A percentile compares a stretch with the other conserved stretches of the same genome.
Conservation (phyloP, 2,888 invertebrate genomes). For the Andrena fulva region DNA sequence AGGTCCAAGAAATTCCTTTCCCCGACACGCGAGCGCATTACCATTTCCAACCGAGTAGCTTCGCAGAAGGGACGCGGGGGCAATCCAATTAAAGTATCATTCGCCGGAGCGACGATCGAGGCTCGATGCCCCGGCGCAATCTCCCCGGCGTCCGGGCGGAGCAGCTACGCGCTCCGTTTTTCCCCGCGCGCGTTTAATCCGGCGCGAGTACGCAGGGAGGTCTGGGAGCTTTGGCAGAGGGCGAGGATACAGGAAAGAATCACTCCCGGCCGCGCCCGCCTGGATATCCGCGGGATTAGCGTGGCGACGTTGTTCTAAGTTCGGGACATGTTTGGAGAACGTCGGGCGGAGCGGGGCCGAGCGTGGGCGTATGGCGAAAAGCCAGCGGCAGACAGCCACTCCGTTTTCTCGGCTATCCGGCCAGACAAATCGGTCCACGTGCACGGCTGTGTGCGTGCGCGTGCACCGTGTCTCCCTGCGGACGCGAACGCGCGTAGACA, state of each 20-base stretch:
- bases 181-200: neutral
- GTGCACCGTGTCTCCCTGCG: conserved; percentile 6
- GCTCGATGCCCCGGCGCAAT: no score
- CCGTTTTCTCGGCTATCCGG: conserved; percentile 66
- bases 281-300: conserved; percentile 68
- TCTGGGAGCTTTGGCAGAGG: neutral
- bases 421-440: conserved; percentile 66
- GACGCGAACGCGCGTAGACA: neutral
- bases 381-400: conserved; percentile 73
- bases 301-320: conserved; percentile 73
- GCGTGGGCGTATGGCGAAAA: conserved; percentile 77
- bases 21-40: no score
- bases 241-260: conserved; percentile 54
- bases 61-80: neutral
- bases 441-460: neutral
- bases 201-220: neutral
- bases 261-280: conserved; percentile 62
- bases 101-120: neutral
- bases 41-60: neutral
- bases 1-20: neutral
- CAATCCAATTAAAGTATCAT: conserved; percentile 44
- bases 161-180: neutral
- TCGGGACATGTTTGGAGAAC: conserved; percentile 64
- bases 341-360: conserved; percentile 3
- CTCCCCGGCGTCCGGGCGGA: no score